Evolutionary conservation across 2,797 vertebrate genomes (phyloP), one percentile per base, ranked within the genome.

Genomic region (Tympanoctomys barrerae): DNA sequence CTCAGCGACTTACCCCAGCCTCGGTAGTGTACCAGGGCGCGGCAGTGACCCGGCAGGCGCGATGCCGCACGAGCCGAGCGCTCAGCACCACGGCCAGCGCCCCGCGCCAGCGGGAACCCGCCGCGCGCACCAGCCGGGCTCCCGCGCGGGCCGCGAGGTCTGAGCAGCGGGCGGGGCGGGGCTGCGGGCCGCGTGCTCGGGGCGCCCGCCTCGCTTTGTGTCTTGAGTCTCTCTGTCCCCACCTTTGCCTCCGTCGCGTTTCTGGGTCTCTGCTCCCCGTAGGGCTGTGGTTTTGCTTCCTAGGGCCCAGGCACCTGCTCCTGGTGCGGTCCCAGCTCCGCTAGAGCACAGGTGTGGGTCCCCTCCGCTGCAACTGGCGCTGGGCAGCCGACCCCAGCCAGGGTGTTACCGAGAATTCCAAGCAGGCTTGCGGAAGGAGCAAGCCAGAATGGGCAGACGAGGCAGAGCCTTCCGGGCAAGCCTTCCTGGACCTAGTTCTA

Each of bases 61-160:
- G 66, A 26, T 52, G 26, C 64, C 54, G 46, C 33, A 28, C 33
- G 39, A 64, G 87, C 61, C 28, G 75, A 21, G 78, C 59, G 91
- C 86, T 97, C 97, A 98, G 97, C 97, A 98, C 97, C 97, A 96
- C 96, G 97, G 97, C 42, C 97, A 98, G 98, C 96, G 95, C 97
- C 97, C 52, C n/a, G 81, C 52, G 71, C 86, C 59, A 46, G 3
- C 57, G 26, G 85, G 70, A 46, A 21, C 71, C 70, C 21, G 39
- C 39, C 1, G 70, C 52, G 84, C 81, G 81, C n/a, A 16, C 33
- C 28, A 7, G 28, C 68, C 12, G 12, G 26, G 2, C 64, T n/a
- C 66, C 31, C 0, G 46, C 14, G 5, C 61, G 1, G 81, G 61
- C 61, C 4, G 77, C 36, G 11, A 78, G 79, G 91, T 82, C 79